Conservation (phyloP, 2,888 invertebrate species). For the Lasioglossum pauxillum region DNA sequence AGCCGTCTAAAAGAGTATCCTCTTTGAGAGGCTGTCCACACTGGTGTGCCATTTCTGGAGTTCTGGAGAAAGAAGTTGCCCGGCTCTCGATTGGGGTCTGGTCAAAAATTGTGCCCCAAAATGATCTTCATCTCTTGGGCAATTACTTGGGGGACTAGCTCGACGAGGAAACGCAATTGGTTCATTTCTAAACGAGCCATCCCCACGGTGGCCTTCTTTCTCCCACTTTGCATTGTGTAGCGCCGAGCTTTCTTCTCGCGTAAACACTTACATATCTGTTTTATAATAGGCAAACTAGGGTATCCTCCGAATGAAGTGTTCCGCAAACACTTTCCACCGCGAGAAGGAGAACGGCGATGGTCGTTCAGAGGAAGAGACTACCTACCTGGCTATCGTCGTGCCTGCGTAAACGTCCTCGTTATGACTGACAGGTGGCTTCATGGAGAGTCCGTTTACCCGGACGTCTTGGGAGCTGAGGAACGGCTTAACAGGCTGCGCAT, state of each 20-base stretch:
- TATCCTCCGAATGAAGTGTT: slow-evolving; percentile 13
- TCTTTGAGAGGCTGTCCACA: no score
- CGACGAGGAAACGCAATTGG: neutral
- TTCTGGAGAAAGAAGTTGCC: no score
- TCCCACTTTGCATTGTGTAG: neutral
- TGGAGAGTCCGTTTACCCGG: slow-evolving; percentile 75
- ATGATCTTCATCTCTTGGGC: no score
- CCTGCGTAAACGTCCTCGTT: slow-evolving; percentile 65
- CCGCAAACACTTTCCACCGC: slow-evolving; percentile 16
- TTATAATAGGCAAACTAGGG: slow-evolving; percentile 14
- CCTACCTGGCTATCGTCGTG: slow-evolving; percentile 55
- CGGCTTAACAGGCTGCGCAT: slow-evolving; percentile 81
- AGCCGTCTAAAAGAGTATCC: no score
- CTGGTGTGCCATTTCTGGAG: no score
- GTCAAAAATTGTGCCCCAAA: no score
- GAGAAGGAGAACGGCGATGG: neutral
- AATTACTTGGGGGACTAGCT: neutral
- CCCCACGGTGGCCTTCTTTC: neutral
- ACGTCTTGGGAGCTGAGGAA: slow-evolving; percentile 83
- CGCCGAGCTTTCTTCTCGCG: neutral
- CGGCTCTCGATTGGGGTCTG: no score
- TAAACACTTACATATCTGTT: neutral
- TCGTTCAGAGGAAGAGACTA: neutral
- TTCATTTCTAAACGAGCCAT: neutral
- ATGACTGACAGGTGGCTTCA: slow-evolving; percentile 58